phyloP scores from a whole-genome alignment of 2,797 vertebrate genomes.

The Enteromius radiatus region DNA sequence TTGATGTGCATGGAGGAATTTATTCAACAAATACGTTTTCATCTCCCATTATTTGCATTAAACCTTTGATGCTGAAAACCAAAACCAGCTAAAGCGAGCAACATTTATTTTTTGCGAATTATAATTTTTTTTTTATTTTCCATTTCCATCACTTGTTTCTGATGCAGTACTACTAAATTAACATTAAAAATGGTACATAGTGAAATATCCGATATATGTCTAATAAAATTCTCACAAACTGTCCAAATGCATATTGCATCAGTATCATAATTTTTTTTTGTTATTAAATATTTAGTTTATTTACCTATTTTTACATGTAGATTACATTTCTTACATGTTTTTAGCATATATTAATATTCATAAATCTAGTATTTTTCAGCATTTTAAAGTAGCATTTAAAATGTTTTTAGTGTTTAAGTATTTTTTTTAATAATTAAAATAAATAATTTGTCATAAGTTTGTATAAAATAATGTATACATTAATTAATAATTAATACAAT shows the following conservation, averaged over 20 bases:
- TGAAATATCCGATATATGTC: background rate
- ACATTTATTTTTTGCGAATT: accelerated
- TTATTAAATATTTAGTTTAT: background rate
- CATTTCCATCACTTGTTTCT: no score
- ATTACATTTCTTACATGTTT: background rate
- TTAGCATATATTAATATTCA: background rate
- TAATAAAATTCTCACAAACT: background rate
- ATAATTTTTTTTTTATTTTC: no score
- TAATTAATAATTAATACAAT: background rate
- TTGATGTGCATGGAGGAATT: no score
- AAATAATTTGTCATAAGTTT: no score
- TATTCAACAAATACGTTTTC: background rate
- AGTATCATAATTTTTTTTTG: background rate
- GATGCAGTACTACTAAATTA: background rate
- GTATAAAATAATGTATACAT: no score
- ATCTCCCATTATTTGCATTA: background rate
- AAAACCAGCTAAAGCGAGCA: background rate
- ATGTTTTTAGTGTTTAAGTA: no score
- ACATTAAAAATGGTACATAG: background rate
- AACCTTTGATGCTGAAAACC: background rate
- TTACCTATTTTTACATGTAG: background rate
- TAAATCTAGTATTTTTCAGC: no score
- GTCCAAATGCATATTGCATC: background rate
- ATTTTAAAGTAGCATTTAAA: no score
- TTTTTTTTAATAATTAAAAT: no score